Evolutionary conservation across 2,113 vertebrate genomes (phyloP), one percentile per base, ranked within the genome.

Genomic region (Typhlomys cinereus): DNA sequence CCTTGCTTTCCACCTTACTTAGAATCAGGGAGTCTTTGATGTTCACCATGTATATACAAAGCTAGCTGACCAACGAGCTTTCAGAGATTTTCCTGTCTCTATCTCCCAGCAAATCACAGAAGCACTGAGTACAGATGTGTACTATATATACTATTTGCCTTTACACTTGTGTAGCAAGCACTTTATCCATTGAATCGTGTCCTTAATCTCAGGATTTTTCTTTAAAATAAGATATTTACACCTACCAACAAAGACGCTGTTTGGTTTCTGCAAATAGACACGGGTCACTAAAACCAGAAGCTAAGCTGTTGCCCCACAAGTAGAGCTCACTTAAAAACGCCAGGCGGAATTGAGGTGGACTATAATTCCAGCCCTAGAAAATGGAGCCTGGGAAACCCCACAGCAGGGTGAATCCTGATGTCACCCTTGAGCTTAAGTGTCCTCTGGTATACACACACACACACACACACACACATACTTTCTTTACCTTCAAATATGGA

Each of bases 191-290:
- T 61, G 23, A 44, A 8, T 62, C 67, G 81, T 88, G 34, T 76
- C 50, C 61, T 86, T 52, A n/a, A n/a, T n/a, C n/a, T n/a, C 78
- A 85, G 75, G 57, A 85, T 57, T 93, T 93, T 95, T n/a, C 62
- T 85, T 92, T 88, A 15, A 70, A 44, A 64, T 64, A 34, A 14
- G 81, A 85, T 91, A 94, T 73, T 31, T 92, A 13, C 20, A 83
- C 61, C 88, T 90, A 88, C 39, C 64, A 95, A 76, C 11, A 92
- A 92, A 21, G 11, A 67, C 34, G 91, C 57, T 48, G 48, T 59
- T 81, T 80, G 61, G 31, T 93, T 83, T 89, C 41, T 70, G 92
- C 6, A 95, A 73, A 92, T 17, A 93, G 21, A 61, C 8, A 78
- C 73, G 3, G 2, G 27, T 44, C 36, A 82, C 80, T 85, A 90